Percentiles rank a stretch among this genome's conserved stretches.
These are phyloP conservation scores for Fringilla coelebs DNA, from an alignment of 2,797 vertebrate genomes.

Conservation along the genomic window DNA sequence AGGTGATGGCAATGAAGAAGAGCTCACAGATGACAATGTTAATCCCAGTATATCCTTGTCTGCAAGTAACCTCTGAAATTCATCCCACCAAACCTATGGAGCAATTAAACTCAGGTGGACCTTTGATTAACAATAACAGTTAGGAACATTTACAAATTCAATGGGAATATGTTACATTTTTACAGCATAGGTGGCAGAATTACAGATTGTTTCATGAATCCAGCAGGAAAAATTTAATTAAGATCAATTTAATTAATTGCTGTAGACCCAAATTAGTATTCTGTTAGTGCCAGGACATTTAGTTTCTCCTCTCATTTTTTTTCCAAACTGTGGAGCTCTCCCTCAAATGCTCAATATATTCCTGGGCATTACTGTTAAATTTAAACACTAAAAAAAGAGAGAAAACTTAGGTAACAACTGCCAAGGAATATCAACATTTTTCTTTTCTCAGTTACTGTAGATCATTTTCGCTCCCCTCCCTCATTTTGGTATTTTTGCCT, in stretches of 20 bases:
- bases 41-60: neutral
- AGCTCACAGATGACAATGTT: neutral
- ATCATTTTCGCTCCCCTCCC: neutral
- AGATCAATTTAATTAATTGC: constrained; percentile 27
- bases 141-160: neutral
- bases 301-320: neutral
- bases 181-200: neutral
- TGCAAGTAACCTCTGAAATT: neutral
- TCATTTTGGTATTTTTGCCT: neutral
- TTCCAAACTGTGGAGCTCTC: neutral
- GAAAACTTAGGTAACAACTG: neutral
- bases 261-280: neutral
- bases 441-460: neutral
- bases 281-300: neutral
- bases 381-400: neutral
- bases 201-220: neutral
- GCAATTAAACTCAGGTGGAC: neutral
- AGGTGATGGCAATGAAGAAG: neutral
- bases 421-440: neutral
- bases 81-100: neutral
- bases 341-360: neutral
- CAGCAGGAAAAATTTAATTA: constrained; percentile 9
- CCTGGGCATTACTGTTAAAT: constrained; percentile 1
- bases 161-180: neutral
- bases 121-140: neutral